Conservation (phyloP, 2,113 vertebrate species). For the Callorhinus ursinus region DNA sequence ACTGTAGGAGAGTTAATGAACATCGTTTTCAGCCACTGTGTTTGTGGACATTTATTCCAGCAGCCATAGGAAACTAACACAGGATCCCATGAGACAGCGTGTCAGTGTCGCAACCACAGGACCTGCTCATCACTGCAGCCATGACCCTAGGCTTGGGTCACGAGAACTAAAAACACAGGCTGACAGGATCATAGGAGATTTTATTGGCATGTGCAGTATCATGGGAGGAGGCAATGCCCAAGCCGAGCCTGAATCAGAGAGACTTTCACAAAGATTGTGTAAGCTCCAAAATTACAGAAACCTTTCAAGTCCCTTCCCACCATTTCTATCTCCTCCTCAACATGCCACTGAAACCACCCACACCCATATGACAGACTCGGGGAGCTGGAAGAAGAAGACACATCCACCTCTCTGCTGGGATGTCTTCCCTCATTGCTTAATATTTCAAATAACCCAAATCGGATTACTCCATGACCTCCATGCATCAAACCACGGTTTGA, state of each 20-base stretch:
- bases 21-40: neutral
- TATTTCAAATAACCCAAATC: neutral
- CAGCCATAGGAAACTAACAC: neutral
- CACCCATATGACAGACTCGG: neutral
- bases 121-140: too few relatives aligned
- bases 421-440: neutral
- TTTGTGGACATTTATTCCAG: neutral
- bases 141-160: neutral
- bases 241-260: neutral
- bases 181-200: neutral
- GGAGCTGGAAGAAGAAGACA: neutral
- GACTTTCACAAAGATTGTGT: neutral
- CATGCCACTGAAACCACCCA: neutral
- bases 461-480: neutral
- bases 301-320: neutral
- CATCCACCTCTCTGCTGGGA: neutral
- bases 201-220: neutral
- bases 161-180: neutral
- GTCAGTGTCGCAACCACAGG: neutral
- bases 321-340: neutral
- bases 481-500: neutral
- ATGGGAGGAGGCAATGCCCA: neutral
- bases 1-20: accelerated
- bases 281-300: neutral
- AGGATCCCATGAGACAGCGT: neutral